These are phyloP conservation scores for Apamea sordens DNA, from an alignment of 2,888 invertebrate genomes.

Conservation along the genomic window DNA sequence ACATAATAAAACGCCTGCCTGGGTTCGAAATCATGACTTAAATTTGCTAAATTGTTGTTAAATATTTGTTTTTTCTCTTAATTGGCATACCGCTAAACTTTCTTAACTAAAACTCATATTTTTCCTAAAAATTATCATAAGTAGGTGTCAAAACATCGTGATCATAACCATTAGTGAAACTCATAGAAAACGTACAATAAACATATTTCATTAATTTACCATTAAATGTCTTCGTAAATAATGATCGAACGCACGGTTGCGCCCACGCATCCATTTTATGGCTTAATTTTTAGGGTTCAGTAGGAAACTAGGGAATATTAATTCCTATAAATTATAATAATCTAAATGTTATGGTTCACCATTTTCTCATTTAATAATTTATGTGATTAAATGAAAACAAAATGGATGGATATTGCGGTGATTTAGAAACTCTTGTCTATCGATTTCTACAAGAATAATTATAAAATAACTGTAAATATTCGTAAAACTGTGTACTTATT, in stretches of 20 bases:
- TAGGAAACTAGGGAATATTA: not conserved
- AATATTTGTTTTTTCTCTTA: not conserved
- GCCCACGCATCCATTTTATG: constrained; percentile 75
- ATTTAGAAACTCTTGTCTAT: not conserved
- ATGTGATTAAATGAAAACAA: not conserved
- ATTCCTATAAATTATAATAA: not conserved
- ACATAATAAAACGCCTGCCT: too few relatives aligned
- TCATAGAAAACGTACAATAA: constrained; percentile 74
- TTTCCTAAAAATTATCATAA: constrained; percentile 68
- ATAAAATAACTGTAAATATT: not conserved
- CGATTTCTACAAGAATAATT: not conserved
- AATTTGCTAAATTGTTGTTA: not conserved
- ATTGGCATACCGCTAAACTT: constrained; percentile 25
- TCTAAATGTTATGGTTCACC: not conserved
- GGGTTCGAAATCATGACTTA: not conserved
- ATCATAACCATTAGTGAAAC: constrained; percentile 74
- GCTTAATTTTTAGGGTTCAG: constrained; percentile 58
- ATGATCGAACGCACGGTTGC: constrained; percentile 70
- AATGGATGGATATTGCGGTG: not conserved
- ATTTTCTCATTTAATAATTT: not conserved
- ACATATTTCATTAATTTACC: constrained; percentile 70
- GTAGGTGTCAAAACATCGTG: constrained; percentile 78
- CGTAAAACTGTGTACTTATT: not conserved
- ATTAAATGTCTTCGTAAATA: constrained; percentile 80
- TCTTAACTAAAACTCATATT: constrained; percentile 20